phyloP scores from a whole-genome alignment of 2,113 vertebrate species.

The Protobothrops mucrosquamatus region DNA sequence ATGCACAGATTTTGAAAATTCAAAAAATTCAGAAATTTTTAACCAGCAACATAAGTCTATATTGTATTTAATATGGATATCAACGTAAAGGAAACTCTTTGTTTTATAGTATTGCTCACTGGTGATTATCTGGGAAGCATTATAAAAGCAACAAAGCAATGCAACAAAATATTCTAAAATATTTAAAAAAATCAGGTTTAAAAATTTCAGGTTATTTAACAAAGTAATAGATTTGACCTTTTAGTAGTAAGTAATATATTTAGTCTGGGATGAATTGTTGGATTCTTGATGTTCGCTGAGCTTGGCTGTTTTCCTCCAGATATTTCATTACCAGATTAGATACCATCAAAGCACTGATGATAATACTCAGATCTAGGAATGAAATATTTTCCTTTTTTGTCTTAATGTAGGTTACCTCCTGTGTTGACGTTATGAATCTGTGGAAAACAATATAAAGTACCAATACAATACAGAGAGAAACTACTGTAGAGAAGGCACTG shows the following conservation, averaged over 20 bases:
- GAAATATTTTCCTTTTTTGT: neutral
- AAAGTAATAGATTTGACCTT: neutral
- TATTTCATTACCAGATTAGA: neutral
- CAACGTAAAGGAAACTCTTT: neutral
- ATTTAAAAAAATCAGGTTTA: neutral
- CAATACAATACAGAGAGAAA: neutral
- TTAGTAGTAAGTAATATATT: neutral
- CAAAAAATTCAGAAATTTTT: neutral
- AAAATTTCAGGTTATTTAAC: neutral
- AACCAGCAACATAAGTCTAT: neutral
- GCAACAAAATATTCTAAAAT: neutral
- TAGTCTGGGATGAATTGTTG: neutral
- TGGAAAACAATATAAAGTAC: neutral
- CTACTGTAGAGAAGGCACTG: neutral
- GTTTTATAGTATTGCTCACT: neutral
- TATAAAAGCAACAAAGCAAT: constrained; percentile 18
- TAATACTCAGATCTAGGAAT: neutral
- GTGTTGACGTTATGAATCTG: neutral
- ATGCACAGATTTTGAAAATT: neutral
- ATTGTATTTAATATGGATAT: neutral
- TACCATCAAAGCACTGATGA: neutral
- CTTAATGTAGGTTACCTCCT: neutral
- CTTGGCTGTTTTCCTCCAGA: neutral
- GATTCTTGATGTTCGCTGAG: neutral
- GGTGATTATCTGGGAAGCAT: neutral